Evolutionary conservation across 2,888 invertebrate species (phyloP), one percentile per base, ranked within the genome.

Genomic region (Eustalomyia histrio): DNA sequence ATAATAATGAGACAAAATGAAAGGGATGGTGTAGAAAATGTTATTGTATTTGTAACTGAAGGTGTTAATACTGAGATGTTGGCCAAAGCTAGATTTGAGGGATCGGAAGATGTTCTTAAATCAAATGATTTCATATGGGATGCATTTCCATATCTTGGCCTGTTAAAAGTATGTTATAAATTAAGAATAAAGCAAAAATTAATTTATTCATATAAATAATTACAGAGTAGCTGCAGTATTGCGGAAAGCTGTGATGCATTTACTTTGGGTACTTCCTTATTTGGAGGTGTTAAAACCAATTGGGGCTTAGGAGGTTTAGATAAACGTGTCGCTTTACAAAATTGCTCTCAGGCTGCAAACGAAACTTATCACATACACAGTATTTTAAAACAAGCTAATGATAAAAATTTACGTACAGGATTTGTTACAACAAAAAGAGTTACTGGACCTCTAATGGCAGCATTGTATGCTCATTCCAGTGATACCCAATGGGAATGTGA

Each of bases 381-480:
- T 8, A 91, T 96, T 18, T 89, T 95, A 10, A 91, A 92, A 0
- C 93, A 94, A 92, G 96, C 95, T 0, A 94, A 96, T 86, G 90
- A 92, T 2, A 93, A 93, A 33, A 94, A 94, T 16, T 94, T 95
- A 90, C 93, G 93, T 73, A 95, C 96, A 86, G 96, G 96, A 1
- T 93, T 97, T 69, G 96, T 97, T 2, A 97, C 97, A 0, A 97
- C 95, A 0, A 95, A 96, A 82, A 92, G 97, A 63, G 94, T 97
- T 1, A 97, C 97, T 0, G 97, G 97, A 85, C 96, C 96, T 0
- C 95, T 96, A 0, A 96, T 96, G 0, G 94, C 89, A 0, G 95
- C 95, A 0, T 86, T 96, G 0, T 97, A 95, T 87, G 95, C 96
- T 0, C 94, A 95, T 87, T 92, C 92, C 0, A 92, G 95, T 0